Evolutionary conservation across 2,113 vertebrate species (phyloP), one percentile per base, ranked within the genome.

Genomic region (Gasterosteus aculeatus): DNA sequence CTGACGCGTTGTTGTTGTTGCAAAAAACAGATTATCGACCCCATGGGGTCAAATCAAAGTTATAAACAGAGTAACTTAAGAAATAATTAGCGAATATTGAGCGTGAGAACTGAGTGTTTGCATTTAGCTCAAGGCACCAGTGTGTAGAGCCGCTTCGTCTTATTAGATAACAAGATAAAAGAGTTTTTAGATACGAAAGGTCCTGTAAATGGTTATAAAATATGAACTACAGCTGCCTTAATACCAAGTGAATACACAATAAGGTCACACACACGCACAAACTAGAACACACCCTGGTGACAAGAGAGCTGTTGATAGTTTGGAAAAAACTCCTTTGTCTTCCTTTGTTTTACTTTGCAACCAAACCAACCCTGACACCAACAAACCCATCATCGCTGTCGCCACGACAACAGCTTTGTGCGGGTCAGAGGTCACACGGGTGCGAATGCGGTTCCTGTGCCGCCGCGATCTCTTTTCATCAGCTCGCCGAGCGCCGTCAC

Each of bases 341-440:
- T 80, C 83, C 85, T 86, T 85, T 87, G 84, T 91, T 89, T 68
- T 70, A 85, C 80, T 86, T 82, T 56, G 84, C 42, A 82, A 63
- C 68, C 54, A 64, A 85, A 85, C 77, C 81, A 87, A 61, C 82
- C 83, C 72, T 88, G 88, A 91, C 92, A 84, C 77, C 89, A 88
- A 88, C 88, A 90, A 89, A 91, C 85, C 89, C 84, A 78, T 92
- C 90, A 90, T 89, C 88, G 35, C 39, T 77, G 91, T 88, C 90
- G 90, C 87, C 84, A 90, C 79, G 73, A 91, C 88, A 83, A 86
- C 90, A 89, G 60, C 82, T 80, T 72, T 18, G 42, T 77, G 60
- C 41, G 3, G 87, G 87, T 86, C 89, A 89, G 56, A 90, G 88
- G 80, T 89, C 85, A 85, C 83, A 4, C 85, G 80, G 56, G 26